Base-by-base conservation (phyloP, 2,797 vertebrate genomes). In the Molossus molossus region DNA sequence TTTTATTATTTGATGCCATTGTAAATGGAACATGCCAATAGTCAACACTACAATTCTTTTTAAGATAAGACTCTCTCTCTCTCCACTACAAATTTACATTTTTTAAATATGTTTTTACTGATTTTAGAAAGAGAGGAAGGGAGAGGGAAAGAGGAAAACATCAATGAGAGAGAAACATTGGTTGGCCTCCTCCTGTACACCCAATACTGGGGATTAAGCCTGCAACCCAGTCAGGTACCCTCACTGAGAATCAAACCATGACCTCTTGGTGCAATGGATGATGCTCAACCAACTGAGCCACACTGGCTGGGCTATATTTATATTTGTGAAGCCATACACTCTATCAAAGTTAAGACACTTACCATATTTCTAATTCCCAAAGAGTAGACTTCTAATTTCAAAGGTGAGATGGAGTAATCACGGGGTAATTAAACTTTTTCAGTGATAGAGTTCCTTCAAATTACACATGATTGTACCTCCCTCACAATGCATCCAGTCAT, bases 401-500 rank as follows among this genome's bases (percentile, higher is more conserved):
- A 60, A 60, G 3, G 1, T 67, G 5, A 57, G 11, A 1, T 15
- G 4, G 23, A 17, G 0, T 1, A 33, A 12, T 82, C 8, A 67
- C 53, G 3, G 20, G 21, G 9, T 29, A 3, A 25, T 0, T 53
- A 13, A 29, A 95, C 88, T 50, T 85, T 87, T 65, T 72, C 25
- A 72, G 48, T 53, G 50, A 10, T 21, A 62, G 17, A 40, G 8
- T 48, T 65, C 62, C 62, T 87, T 62, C 37, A 91, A 82, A 62
- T 14, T 48, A 60, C 25, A 33, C 18, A 65, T 33, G 2, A 89
- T 57, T 29, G 65, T 50, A 79, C 5, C 14, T 58, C 15, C 21
- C 6, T 53, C 17, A 25, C 9, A 72, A 45, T 18, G 53, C 4
- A 60, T 18, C 12, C 50, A 53, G 4, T 87, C 55, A 76, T 62